phyloP scores from a whole-genome alignment of 2,113 vertebrate genomes.

The Bubo scandiacus region DNA sequence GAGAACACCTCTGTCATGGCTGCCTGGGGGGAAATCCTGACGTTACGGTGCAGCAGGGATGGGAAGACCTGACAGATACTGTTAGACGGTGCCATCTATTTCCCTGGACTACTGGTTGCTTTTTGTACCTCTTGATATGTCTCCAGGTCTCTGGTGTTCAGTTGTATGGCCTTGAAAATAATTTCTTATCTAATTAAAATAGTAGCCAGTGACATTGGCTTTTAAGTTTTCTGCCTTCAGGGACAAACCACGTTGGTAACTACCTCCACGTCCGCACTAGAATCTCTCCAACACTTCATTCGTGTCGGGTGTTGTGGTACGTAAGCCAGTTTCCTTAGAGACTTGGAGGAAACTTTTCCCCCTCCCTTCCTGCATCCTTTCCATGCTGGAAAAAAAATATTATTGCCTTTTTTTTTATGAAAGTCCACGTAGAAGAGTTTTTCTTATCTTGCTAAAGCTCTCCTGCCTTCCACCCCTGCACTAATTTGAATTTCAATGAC shows the following conservation, averaged over 20 bases:
- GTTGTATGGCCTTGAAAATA: not conserved
- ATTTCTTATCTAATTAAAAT: not conserved
- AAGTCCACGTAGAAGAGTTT: constrained; percentile 34
- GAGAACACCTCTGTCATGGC: not conserved
- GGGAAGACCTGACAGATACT: not conserved
- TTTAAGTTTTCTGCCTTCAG: not conserved
- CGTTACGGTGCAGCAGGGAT: not conserved
- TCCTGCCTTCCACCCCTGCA: constrained; percentile 68
- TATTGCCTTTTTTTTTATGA: not conserved
- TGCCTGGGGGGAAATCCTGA: not conserved
- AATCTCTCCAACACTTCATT: not conserved
- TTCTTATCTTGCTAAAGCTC: constrained; percentile 64
- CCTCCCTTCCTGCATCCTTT: constrained; percentile 48
- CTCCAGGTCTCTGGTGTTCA: not conserved
- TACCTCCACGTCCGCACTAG: not conserved
- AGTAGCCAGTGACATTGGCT: not conserved
- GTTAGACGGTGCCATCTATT: accelerated
- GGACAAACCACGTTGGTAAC: not conserved
- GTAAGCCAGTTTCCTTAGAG: constrained; percentile 16
- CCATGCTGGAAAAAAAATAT: constrained; percentile 25
- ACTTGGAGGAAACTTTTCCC: constrained; percentile 10
- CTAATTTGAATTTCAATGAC: constrained; percentile 74
- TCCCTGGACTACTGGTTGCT: not conserved
- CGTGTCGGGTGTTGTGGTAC: not conserved
- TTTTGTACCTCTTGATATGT: not conserved